phyloP scores from a whole-genome alignment of 64 coral and sea anemone species.

The Actinia equina region DNA sequence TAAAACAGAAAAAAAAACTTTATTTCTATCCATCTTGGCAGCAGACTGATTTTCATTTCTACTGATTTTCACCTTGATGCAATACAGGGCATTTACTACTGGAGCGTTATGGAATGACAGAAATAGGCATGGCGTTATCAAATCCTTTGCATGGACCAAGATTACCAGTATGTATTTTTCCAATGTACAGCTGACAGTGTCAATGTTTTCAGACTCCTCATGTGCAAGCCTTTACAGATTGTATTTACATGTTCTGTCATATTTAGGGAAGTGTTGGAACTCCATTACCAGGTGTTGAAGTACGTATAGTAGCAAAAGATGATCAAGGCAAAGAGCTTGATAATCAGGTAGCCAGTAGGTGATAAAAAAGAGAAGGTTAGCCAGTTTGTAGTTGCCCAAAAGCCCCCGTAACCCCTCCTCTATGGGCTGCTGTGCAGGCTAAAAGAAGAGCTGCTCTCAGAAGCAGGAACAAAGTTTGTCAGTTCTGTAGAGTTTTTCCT shows the following conservation, averaged over 20 bases:
- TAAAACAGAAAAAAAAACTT: too few species aligned
- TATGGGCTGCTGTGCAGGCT: too few species aligned
- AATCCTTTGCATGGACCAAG: constrained; percentile 77
- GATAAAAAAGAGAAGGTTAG: too few species aligned
- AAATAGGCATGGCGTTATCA: constrained; percentile 87
- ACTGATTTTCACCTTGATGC: neutral
- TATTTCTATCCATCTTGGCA: too few species aligned
- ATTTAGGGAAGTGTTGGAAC: constrained; percentile 72
- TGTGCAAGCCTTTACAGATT: too few species aligned
- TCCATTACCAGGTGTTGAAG: constrained; percentile 76
- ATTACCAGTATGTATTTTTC: constrained; percentile 54
- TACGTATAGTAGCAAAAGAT: constrained; percentile 65
- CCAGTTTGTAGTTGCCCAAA: too few species aligned
- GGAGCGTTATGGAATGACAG: constrained; percentile 94
- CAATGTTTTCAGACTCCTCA: too few species aligned
- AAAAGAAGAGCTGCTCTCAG: neutral
- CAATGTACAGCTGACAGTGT: neutral
- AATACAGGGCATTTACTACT: constrained; percentile 60
- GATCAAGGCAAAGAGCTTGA: constrained; percentile 25
- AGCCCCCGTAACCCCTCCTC: too few species aligned
- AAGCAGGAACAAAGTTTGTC: neutral
- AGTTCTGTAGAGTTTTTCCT: too few species aligned
- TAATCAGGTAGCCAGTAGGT: constrained; percentile 13
- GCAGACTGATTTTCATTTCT: too few species aligned
- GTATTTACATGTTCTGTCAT: neutral